Conservation (phyloP, 1,140 invertebrate genomes). For the Coenobita brevimanus region DNA sequence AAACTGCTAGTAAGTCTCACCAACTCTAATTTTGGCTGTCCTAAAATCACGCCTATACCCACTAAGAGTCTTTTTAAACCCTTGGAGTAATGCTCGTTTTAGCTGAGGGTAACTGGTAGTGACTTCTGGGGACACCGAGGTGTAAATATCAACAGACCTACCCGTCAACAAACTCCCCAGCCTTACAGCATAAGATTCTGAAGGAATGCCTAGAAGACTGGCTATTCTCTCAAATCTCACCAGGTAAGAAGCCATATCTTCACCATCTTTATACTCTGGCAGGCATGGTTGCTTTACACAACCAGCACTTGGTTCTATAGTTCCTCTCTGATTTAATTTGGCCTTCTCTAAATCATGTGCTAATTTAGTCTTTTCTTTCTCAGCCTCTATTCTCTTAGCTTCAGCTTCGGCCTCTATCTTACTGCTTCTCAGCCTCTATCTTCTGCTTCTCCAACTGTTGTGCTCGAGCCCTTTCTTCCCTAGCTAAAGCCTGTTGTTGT, state of each 20-base stretch:
- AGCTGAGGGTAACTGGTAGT: neutral
- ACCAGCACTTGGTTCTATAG: too few relatives aligned
- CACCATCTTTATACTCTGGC: neutral
- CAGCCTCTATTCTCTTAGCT: too few relatives aligned
- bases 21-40: neutral
- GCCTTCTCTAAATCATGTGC: too few relatives aligned
- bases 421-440: too few relatives aligned
- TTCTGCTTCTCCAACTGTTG: too few relatives aligned
- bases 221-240: neutral
- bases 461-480: too few relatives aligned
- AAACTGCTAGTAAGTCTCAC: neutral
- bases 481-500: too few relatives aligned
- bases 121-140: neutral
- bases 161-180: neutral
- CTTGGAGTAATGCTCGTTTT: neutral
- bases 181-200: neutral
- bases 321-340: too few relatives aligned
- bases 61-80: too few relatives aligned
- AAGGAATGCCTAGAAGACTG: neutral
- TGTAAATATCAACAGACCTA: constrained; percentile 1
- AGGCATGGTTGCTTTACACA: too few relatives aligned
- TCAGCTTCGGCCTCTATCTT: too few relatives aligned
- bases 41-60: neutral
- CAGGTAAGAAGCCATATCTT: neutral
- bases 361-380: too few relatives aligned